Evolutionary conservation across 2,888 invertebrate species (phyloP), one percentile per base, ranked within the genome.

Genomic region (Philaethria dido): DNA sequence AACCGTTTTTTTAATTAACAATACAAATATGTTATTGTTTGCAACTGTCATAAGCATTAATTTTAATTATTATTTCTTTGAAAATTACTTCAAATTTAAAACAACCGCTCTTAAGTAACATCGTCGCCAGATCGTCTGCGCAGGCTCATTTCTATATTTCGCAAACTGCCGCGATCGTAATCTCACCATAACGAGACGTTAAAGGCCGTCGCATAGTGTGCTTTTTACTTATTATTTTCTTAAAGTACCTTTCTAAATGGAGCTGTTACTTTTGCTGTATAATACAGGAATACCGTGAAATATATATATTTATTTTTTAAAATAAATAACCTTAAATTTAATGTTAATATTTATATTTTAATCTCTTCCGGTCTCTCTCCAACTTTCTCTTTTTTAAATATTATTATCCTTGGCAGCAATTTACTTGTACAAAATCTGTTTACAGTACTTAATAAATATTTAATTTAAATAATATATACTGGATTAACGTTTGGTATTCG

Each of bases 61-160:
- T 29, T 45, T 22, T 14, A 22, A 18, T 60, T 60, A 18, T 14
- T 9, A 42, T 11, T 42, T 42, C n/a, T 42, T n/a, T 42, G 20
- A 14, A n/a, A 9, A 22, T 22, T 9, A 1, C 22, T 22, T 36
- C 13, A 45, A 45, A 33, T 29, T 60, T 33, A 45, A n/a, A 39
- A 36, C n/a, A 2, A n/a, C n/a, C 42, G n/a, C 22, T 57, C 22
- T 42, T 57, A n/a, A 45, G n/a, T 55, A 16, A 39, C 8, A 44
- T 55, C 55, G 64, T 47, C 55, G 55, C 47, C 64, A 45, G 36
- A 57, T 55, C 22, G 55, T 55, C 45, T 55, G 64, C 18, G 55
- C 54, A 18, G 6, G 22, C 36, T 45, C 44, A 55, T 64, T 36
- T 45, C 47, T 44, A 47, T 16, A 57, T 55, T 47, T 63, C 33